Evolutionary conservation across 1,140 invertebrate species (phyloP).

Genomic region (Drosophila eugracilis): DNA sequence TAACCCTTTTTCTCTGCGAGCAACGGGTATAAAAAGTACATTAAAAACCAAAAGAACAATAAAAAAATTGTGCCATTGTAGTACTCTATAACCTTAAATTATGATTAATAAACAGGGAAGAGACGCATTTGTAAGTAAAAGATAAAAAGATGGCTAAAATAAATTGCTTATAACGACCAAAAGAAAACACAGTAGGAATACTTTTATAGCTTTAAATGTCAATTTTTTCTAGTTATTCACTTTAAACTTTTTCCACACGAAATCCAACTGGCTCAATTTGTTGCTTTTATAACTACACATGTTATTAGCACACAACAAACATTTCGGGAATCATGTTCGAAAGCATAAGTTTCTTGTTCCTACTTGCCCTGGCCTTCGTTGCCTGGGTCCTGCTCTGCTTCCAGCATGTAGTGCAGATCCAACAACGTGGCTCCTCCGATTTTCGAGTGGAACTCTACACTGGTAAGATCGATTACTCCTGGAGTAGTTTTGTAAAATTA

Average conservation of each 20-base stretch:
- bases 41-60: no score
- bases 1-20: no score
- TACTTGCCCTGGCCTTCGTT: slow-evolving; percentile 50
- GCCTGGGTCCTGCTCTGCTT: slow-evolving; percentile 59
- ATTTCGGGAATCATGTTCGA: slow-evolving; percentile 57
- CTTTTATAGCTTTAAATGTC: background rate
- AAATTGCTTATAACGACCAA: no score
- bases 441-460: slow-evolving; percentile 56
- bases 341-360: slow-evolving; percentile 61
- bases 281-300: slow-evolving; percentile 28
- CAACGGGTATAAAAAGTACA: no score
- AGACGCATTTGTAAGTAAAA: no score
- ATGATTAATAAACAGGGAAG: no score
- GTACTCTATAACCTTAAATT: no score
- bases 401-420: slow-evolving; percentile 42
- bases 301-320: slow-evolving; percentile 10
- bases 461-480: slow-evolving; percentile 20
- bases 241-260: slow-evolving; percentile 24
- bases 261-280: slow-evolving; percentile 2
- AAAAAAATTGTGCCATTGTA: no score
- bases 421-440: slow-evolving; percentile 6
- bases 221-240: background rate
- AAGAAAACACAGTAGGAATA: no score
- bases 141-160: no score
- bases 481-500: no score